A percentile compares a stretch with the other conserved stretches of the same genome.
Evolutionary conservation across 2,888 invertebrate genomes (phyloP).

Genomic region (Teleiodes luculella): DNA sequence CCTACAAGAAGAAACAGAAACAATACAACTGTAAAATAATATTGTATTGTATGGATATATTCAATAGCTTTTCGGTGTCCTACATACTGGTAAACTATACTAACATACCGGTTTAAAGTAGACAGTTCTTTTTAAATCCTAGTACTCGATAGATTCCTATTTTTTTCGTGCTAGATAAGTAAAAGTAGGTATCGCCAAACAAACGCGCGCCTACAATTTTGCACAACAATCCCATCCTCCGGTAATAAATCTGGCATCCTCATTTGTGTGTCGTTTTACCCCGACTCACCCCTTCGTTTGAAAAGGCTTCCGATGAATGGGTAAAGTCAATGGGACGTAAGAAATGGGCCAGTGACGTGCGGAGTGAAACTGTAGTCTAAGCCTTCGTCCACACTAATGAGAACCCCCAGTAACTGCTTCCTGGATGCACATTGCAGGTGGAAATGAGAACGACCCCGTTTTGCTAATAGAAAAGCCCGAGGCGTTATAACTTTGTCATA

Average conservation of each 20-base stretch:
- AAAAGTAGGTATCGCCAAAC: background rate
- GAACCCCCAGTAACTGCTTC: background rate
- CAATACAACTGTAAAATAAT: no score
- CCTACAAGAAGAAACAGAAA: no score
- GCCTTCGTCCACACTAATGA: background rate
- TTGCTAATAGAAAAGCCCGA: background rate
- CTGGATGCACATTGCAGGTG: background rate
- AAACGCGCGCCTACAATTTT: background rate
- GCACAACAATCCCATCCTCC: conserved; percentile 7
- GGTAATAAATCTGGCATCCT: conserved; percentile 54
- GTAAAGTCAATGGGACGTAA: conserved; percentile 73
- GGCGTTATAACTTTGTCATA: background rate
- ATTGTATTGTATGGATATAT: no score
- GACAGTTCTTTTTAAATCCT: no score
- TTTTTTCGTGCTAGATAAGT: no score
- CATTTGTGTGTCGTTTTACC: conserved; percentile 60
- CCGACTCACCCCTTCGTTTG: conserved; percentile 58
- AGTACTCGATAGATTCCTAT: no score
- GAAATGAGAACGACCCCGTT: conserved; percentile 1
- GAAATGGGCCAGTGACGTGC: conserved; percentile 71
- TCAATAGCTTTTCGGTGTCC: no score
- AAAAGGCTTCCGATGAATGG: conserved; percentile 71
- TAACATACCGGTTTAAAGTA: no score
- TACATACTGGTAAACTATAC: no score
- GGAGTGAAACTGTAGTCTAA: conserved; percentile 37